phyloP scores from a whole-genome alignment of 2,113 vertebrate species.

The Acrocephalus arundinaceus region DNA sequence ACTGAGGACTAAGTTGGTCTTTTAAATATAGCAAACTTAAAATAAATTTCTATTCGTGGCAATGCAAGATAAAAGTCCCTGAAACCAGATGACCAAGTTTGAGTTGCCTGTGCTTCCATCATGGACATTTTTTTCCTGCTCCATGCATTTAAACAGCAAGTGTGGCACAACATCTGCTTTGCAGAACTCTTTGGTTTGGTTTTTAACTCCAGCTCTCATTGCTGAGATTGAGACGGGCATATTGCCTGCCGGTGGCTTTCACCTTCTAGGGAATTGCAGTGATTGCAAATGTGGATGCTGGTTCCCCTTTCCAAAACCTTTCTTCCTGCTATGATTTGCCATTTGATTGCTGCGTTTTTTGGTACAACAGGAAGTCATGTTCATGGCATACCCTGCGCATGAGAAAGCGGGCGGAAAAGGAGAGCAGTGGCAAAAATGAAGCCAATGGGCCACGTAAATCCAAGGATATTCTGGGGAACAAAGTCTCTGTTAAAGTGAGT shows the following conservation, averaged over 20 bases:
- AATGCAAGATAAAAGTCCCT: neutral
- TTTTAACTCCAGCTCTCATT: slow-evolving; percentile 33
- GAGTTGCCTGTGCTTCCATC: slow-evolving; percentile 45
- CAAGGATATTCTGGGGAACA: slow-evolving; percentile 91
- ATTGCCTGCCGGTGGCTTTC: slow-evolving; percentile 13
- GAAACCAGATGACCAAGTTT: neutral
- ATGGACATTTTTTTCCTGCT: slow-evolving; percentile 24
- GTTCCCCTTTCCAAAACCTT: slow-evolving; percentile 54
- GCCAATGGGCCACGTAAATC: slow-evolving; percentile 91
- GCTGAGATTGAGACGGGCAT: slow-evolving; percentile 18
- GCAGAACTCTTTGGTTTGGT: slow-evolving; percentile 34
- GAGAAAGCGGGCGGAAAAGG: slow-evolving; percentile 95
- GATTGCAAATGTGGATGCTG: slow-evolving; percentile 56
- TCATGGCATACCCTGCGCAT: slow-evolving; percentile 99
- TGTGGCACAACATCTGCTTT: slow-evolving; percentile 46
- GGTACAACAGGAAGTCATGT: slow-evolving; percentile 98
- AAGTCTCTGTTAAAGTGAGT: slow-evolving; percentile 98
- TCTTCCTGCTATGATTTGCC: slow-evolving; percentile 69
- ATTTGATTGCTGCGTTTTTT: slow-evolving; percentile 89
- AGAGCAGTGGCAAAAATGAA: slow-evolving; percentile 88
- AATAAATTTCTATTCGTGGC: neutral
- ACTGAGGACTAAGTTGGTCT: neutral
- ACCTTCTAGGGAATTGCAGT: slow-evolving; percentile 46
- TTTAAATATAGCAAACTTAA: neutral
- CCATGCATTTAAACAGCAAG: slow-evolving; percentile 48